phyloP scores from a whole-genome alignment of 2,113 vertebrate species.

The Amazona vittata region DNA sequence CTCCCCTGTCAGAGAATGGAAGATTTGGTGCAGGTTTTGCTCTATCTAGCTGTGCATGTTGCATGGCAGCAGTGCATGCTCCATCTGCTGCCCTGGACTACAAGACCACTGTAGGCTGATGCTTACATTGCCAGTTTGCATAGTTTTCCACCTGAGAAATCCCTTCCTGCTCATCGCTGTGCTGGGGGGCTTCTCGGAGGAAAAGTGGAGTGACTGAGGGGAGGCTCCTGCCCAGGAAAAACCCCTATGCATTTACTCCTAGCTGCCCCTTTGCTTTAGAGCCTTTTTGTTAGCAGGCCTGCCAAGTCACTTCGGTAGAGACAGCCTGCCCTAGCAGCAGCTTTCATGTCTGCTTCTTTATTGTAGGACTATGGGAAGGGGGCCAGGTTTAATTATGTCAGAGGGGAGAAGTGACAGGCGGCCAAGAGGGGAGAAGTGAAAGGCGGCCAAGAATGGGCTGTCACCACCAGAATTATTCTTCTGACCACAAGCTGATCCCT shows the following conservation, averaged over 20 bases:
- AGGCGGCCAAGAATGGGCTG: background rate
- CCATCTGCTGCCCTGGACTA: background rate
- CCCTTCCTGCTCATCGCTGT: rapidly evolving
- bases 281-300: background rate
- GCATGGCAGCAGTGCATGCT: rapidly evolving
- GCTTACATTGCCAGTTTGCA: rapidly evolving
- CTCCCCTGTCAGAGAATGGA: rapidly evolving
- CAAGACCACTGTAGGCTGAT: background rate
- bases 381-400: background rate
- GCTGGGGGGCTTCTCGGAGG: background rate
- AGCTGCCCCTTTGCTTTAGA: background rate
- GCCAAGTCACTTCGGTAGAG: rapidly evolving
- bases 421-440: background rate
- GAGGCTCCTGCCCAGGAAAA: background rate
- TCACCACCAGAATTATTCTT: background rate
- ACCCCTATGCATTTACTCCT: rapidly evolving
- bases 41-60: rapidly evolving
- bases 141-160: background rate
- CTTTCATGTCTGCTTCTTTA: background rate
- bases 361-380: background rate
- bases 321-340: background rate
- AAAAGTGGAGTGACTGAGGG: background rate
- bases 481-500: conserved; percentile 41
- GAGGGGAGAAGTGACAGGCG: background rate
- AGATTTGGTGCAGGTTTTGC: background rate